Conservation (phyloP, 2,888 invertebrate genomes). For the Lasioglossum malachurum region DNA sequence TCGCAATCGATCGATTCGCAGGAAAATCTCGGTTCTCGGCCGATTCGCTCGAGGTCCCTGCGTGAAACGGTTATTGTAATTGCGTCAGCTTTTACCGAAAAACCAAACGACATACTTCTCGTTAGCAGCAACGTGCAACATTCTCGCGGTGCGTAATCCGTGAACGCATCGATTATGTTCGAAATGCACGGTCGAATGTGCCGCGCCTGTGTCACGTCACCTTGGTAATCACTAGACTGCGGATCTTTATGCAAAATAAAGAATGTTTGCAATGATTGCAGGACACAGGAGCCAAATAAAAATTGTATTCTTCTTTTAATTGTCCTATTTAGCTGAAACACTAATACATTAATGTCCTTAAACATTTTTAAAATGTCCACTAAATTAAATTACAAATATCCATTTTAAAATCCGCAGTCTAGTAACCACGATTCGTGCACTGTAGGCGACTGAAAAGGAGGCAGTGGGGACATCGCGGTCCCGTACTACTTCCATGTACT, state of each 20-base stretch:
- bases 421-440: conserved; percentile 4
- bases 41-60: not conserved
- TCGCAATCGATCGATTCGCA: not conserved
- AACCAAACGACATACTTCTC: not conserved
- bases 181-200: not conserved
- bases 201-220: conserved; percentile 25
- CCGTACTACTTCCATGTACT: not conserved
- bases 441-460: not conserved
- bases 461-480: not conserved
- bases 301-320: too few species aligned
- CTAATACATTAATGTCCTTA: too few species aligned
- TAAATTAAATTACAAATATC: too few species aligned
- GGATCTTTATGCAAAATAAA: too few species aligned
- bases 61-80: conserved; percentile 3
- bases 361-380: too few species aligned
- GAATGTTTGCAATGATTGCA: too few species aligned
- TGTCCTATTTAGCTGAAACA: too few species aligned
- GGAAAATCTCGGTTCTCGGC: conserved; percentile 15
- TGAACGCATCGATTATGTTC: not conserved
- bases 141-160: not conserved
- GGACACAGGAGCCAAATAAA: too few species aligned
- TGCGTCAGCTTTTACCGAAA: conserved; percentile 7
- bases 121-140: not conserved
- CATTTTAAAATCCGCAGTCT: too few species aligned
- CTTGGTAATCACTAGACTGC: too few species aligned